These are phyloP conservation scores for Alaudala cheleensis DNA, from an alignment of 2,113 vertebrate species.

Conservation along the genomic window DNA sequence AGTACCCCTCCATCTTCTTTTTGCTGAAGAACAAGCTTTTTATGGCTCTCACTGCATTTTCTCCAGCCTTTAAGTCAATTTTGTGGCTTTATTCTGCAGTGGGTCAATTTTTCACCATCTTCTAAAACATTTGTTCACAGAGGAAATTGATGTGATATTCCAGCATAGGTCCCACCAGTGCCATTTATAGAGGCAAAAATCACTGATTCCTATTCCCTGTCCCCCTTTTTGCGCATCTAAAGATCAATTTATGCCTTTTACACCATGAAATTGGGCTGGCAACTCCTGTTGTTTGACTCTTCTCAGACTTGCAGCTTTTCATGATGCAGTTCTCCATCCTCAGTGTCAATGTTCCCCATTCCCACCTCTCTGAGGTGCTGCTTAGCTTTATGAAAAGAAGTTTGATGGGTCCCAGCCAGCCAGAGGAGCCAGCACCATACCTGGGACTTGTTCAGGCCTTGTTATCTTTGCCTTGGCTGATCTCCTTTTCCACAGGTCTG, in stretches of 20 bases:
- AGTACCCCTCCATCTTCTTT: background rate
- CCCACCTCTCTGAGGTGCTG: background rate
- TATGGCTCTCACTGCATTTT: constrained; percentile 30
- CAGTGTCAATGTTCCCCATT: background rate
- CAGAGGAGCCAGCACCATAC: background rate
- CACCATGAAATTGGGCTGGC: background rate
- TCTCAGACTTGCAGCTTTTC: background rate
- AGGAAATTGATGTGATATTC: constrained; percentile 9
- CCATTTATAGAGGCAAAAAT: background rate
- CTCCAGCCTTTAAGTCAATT: constrained; percentile 28
- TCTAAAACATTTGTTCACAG: constrained; percentile 10
- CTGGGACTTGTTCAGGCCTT: background rate
- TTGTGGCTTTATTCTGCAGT: constrained; percentile 6
- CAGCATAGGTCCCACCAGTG: background rate
- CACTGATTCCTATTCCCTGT: background rate
- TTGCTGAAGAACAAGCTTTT: constrained; percentile 5
- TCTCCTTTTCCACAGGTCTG: background rate
- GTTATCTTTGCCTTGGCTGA: background rate
- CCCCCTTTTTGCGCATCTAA: background rate
- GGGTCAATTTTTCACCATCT: constrained; percentile 36
- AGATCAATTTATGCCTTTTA: constrained; percentile 13
- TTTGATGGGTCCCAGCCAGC: background rate
- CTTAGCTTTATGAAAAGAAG: background rate
- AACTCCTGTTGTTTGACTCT: background rate
- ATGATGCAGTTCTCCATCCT: background rate